These are phyloP conservation scores for Scaptomyza reducta DNA, from an alignment of 2,888 invertebrate genomes.

Conservation along the genomic window DNA sequence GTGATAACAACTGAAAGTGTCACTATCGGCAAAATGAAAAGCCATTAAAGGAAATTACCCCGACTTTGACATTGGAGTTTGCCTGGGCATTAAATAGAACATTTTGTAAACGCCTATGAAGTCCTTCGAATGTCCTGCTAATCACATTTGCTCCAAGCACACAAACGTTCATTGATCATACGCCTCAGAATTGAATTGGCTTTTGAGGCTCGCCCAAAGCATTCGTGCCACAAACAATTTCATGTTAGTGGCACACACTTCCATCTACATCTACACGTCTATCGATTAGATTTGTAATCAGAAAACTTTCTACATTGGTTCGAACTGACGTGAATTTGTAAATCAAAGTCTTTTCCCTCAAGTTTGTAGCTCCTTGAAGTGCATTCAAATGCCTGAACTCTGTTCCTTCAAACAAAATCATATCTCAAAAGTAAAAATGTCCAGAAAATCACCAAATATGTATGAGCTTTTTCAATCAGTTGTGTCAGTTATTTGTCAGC, in stretches of 20 bases:
- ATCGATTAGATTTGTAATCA: not conserved
- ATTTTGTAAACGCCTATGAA: conserved; percentile 45
- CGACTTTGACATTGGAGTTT: conserved; percentile 67
- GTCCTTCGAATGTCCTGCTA: conserved; percentile 56
- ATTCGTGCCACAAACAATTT: conserved; percentile 8
- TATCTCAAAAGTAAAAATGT: too few relatives aligned
- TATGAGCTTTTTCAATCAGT: too few relatives aligned
- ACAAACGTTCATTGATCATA: conserved; percentile 7
- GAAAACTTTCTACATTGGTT: not conserved
- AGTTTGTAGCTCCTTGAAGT: too few relatives aligned
- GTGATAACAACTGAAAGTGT: conserved; percentile 76
- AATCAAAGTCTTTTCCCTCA: too few relatives aligned
- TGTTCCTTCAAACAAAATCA: too few relatives aligned
- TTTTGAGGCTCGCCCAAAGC: conserved; percentile 36
- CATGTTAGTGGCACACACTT: not conserved
- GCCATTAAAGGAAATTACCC: conserved; percentile 78
- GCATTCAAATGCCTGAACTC: too few relatives aligned
- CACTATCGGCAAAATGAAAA: conserved; percentile 78
- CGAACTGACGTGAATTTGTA: not conserved
- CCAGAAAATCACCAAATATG: too few relatives aligned
- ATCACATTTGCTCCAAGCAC: conserved; percentile 52
- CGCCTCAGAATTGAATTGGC: conserved; percentile 58
- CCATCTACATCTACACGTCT: not conserved
- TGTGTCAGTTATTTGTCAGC: not conserved
- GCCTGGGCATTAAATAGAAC: conserved; percentile 60